Evolutionary conservation across 2,888 invertebrate species (phyloP), one percentile per base, ranked within the genome.

Genomic region (Cheiracanthium punctorium): DNA sequence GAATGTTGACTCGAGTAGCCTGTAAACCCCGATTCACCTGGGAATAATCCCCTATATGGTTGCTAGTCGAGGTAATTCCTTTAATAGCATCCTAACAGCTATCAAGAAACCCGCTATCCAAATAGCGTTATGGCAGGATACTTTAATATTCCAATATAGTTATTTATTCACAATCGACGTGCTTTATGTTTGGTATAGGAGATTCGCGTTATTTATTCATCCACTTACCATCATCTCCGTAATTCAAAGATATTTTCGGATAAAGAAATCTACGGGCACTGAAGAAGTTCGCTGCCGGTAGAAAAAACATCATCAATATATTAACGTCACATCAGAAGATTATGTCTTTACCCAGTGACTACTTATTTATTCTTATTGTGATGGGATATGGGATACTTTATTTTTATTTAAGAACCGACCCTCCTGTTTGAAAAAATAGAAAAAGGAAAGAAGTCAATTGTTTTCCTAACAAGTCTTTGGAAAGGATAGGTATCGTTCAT

Each of bases 111-210:
- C 65, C 48, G 73, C 67, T 32, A 72, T 70, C 58, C 74, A 70
- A 82, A 76, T 76, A 71, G 64, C 64, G 74, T 65, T 77, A 82
- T 77, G 82, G 67, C 33, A 64, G 24, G 74, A 65, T 65, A 20
- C 84, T 79, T 73, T 84, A 84, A 84, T 84, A 73, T 84, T 65
- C 73, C 77, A 41, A 75, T 82, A 76, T 76, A 82, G 72, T 84
- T 79, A 84, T 84, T 84, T 84, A 84, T 84, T 84, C 76, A 84
- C 67, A 72, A 84, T 84, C 43, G 84, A 84, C 67, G 82, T 65
- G 70, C 48, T 41, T 65, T 52, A 71, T 69, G 69, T 82, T 64
- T 77, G 30, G 58, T 37, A 72, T 82, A 69, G 69, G 75, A 75
- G 69, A 70, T 71, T 69, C 71, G 28, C 69, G 37, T 84, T 79